Evolutionary conservation across 2,888 invertebrate species (phyloP), one percentile per base, ranked within the genome.

Genomic region (Oligia fasciuncula): DNA sequence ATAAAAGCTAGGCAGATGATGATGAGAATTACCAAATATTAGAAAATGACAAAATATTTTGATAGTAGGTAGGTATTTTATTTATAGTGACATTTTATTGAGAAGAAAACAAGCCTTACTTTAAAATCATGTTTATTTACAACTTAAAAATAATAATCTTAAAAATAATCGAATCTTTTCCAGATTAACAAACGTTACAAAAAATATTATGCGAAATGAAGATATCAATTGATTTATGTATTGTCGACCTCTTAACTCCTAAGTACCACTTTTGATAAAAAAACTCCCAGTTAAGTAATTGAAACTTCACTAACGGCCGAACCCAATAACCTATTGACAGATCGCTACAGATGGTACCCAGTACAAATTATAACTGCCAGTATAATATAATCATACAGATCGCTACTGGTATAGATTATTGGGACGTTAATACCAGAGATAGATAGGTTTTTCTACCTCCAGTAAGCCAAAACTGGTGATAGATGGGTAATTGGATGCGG

Each of bases 41-140:
- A 51, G 19, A 69, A 29, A 49, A 23, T 4, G 8, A 69, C 49
- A 23, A 51, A 51, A 51, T 35, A 23, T 23, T 29, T 4, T 8
- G 19, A 35, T 13, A 19, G 29, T 13, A 29, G 29, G 6, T 23
- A 57, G 11, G 57, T 69, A 23, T 63, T 40, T 65, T 65, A 17
- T 13, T 29, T 14, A 43, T 9, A 19, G 9, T 43, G 17, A 67
- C 9, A 68, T 29, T 29, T 29, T 29, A 29, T 29, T 29, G 29
- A 29, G 29, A 29, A n/a, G 11, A 76, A 81, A 72, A 77, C 54
- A 60, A 49, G 23, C n/a, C 4, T 5, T 19, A 35, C 17, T 63
- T 77, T 65, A 69, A 76, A 76, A 80, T 63, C 65, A 73, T 51
- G 4, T 84, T 83, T 83, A 83, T 85, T 82, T 82, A 87, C 85